Evolutionary conservation across 2,113 vertebrate genomes (phyloP).

Genomic region (Catharus minimus): DNA sequence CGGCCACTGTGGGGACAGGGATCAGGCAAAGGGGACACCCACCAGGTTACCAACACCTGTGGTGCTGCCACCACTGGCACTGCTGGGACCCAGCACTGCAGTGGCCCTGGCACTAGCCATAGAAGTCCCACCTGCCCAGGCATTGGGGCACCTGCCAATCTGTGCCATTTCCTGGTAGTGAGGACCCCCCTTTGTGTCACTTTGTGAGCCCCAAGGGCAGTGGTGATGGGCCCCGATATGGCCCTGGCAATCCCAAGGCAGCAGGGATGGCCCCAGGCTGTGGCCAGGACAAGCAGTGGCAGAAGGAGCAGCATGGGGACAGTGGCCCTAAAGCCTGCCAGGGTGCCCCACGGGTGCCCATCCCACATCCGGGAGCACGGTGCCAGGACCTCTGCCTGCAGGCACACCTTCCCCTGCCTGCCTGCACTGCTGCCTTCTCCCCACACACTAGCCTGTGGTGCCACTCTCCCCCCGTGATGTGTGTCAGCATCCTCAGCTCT

Average conservation of each 20-base stretch:
- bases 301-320: rapidly evolving
- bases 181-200: background rate
- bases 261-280: background rate
- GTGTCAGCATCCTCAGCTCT: background rate
- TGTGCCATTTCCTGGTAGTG: background rate
- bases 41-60: background rate
- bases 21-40: rapidly evolving
- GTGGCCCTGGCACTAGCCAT: background rate
- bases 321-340: background rate
- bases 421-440: background rate
- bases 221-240: rapidly evolving
- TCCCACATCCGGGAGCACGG: background rate
- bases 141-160: background rate
- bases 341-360: background rate
- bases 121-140: background rate
- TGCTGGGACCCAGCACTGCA: rapidly evolving
- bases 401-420: background rate
- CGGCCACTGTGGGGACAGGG: rapidly evolving
- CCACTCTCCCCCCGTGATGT: rapidly evolving
- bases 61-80: background rate
- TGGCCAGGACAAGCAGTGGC: background rate
- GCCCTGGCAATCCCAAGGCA: background rate
- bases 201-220: rapidly evolving
- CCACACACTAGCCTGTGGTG: background rate
- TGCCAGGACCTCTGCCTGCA: background rate